Conservation (phyloP, 2,888 invertebrate genomes). For the Campopleginae sp. region DNA sequence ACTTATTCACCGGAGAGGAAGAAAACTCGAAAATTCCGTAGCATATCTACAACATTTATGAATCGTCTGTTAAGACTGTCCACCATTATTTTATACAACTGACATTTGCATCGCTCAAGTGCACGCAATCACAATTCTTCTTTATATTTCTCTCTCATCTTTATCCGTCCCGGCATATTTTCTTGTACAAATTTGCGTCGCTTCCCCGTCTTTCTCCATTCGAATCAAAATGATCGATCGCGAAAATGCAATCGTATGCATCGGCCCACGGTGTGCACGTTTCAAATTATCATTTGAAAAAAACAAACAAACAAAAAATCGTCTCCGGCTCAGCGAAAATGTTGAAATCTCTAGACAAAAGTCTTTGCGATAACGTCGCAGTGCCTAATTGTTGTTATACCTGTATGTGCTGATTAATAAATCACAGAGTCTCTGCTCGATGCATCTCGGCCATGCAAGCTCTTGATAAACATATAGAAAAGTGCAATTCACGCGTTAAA, state of each 20-base stretch:
- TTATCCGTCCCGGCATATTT: neutral
- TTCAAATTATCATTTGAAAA: neutral
- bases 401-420: neutral
- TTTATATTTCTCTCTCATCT: neutral
- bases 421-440: neutral
- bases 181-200: neutral
- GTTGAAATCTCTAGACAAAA: too few species aligned
- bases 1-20: conserved; percentile 24
- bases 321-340: too few species aligned
- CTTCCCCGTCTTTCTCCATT: neutral
- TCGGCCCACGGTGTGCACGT: neutral
- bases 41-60: conserved; percentile 5
- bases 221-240: neutral
- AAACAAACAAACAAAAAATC: too few species aligned
- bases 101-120: neutral
- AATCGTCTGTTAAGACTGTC: neutral
- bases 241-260: neutral
- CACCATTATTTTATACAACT: neutral
- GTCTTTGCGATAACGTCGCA: neutral
- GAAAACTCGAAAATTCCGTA: neutral
- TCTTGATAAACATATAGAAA: conserved; percentile 38
- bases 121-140: neutral
- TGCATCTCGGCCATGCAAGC: conserved; percentile 2
- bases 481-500: conserved; percentile 46
- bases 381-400: neutral